Evolutionary conservation across 2,888 invertebrate species (phyloP).

Genomic region (Xestobium rufovillosum): DNA sequence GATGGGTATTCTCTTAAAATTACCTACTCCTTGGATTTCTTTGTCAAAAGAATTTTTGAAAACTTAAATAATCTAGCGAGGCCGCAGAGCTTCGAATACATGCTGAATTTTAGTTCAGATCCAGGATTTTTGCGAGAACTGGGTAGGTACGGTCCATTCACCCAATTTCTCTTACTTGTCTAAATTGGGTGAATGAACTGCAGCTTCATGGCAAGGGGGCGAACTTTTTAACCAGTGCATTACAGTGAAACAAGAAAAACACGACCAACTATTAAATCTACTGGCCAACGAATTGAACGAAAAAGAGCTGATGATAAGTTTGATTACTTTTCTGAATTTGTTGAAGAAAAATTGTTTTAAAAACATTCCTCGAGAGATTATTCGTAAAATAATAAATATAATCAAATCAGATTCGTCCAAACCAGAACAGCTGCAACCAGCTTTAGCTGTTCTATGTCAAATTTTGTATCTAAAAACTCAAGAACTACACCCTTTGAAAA

Average conservation of each 20-base stretch:
- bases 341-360: constrained; percentile 30
- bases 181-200: too few relatives aligned
- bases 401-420: constrained; percentile 24
- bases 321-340: constrained; percentile 32
- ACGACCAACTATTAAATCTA: constrained; percentile 13
- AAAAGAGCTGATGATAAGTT: constrained; percentile 25
- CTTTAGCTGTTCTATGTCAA: constrained; percentile 33
- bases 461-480: constrained; percentile 29
- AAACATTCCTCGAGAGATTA: constrained; percentile 25
- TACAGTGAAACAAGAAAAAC: constrained; percentile 14
- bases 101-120: constrained; percentile 31
- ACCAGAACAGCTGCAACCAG: constrained; percentile 23
- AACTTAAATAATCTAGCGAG: constrained; percentile 20
- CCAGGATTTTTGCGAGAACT: constrained; percentile 35
- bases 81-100: constrained; percentile 25
- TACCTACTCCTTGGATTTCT: constrained; percentile 32
- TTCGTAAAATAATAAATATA: constrained; percentile 29
- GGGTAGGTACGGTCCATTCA: constrained; percentile 26
- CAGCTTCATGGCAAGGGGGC: too few relatives aligned
- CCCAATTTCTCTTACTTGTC: too few relatives aligned
- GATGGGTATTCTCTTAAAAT: constrained; percentile 36
- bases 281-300: constrained; percentile 16
- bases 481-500: constrained; percentile 29
- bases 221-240: too few relatives aligned
- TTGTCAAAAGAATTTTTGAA: constrained; percentile 30